These are phyloP conservation scores for Melanotaenia boesemani DNA, from an alignment of 2,797 vertebrate genomes.

Conservation along the genomic window DNA sequence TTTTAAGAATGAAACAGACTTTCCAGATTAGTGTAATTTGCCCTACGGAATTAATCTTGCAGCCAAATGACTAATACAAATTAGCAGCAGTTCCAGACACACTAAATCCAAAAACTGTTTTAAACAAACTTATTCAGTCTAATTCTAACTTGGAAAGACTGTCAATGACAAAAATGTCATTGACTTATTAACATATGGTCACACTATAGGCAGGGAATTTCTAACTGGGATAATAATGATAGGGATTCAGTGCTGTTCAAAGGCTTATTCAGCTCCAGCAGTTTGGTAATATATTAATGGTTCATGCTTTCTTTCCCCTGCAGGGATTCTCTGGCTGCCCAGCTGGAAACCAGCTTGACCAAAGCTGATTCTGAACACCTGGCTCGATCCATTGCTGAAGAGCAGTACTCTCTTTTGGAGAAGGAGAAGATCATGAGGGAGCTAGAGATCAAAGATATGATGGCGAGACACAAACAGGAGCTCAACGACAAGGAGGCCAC, in stretches of 20 bases:
- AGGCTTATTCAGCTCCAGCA: not conserved
- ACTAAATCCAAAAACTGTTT: not conserved
- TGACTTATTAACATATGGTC: conserved; percentile 14
- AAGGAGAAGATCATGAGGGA: conserved; percentile 99
- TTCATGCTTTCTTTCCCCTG: conserved; percentile 8
- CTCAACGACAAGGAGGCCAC: conserved; percentile 94
- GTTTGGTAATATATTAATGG: conserved; percentile 1
- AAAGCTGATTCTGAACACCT: conserved; percentile 95
- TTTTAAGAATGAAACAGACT: conserved; percentile 17
- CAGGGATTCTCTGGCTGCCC: conserved; percentile 92
- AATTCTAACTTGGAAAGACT: not conserved
- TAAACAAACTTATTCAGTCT: not conserved
- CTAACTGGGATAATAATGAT: conserved; percentile 10
- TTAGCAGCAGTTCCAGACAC: conserved; percentile 25
- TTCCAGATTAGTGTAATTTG: conserved; percentile 26
- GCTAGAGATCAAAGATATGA: conserved; percentile 97
- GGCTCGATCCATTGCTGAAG: conserved; percentile 95
- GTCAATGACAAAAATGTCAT: conserved; percentile 29
- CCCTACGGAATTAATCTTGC: conserved; percentile 10
- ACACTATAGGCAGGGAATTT: not conserved
- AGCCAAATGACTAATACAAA: conserved; percentile 29
- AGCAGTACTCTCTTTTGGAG: conserved; percentile 95
- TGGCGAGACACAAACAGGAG: conserved; percentile 93
- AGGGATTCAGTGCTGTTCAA: conserved; percentile 4
- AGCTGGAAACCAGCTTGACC: conserved; percentile 93